Conservation (phyloP, 2,113 vertebrate species). For the Electrona antarctica region DNA sequence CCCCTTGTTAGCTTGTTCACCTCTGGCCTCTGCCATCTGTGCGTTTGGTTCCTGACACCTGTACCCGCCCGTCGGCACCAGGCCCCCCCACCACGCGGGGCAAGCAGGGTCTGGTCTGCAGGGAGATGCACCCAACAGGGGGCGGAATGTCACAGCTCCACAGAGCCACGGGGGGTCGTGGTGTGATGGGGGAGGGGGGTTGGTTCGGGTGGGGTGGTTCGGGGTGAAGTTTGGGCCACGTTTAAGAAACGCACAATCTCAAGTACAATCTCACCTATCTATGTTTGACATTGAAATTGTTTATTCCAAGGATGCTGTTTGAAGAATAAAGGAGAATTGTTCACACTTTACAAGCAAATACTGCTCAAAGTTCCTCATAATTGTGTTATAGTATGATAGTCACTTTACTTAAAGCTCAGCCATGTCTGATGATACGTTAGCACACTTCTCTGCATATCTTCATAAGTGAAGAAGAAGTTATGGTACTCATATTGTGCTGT, state of each 20-base stretch:
- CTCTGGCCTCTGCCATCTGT: constrained; percentile 79
- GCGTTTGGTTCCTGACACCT: constrained; percentile 74
- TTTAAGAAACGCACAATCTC: constrained; percentile 22
- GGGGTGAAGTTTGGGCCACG: constrained; percentile 66
- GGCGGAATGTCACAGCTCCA: constrained; percentile 41
- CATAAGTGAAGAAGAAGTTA: too few relatives aligned
- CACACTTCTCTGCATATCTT: too few relatives aligned
- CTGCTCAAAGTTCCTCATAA: too few relatives aligned
- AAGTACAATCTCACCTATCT: neutral
- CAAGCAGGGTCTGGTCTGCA: constrained; percentile 41
- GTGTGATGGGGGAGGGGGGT: constrained; percentile 13
- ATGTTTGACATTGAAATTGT: neutral
- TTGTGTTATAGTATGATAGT: too few relatives aligned
- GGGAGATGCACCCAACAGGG: constrained; percentile 32
- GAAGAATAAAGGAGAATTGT: too few relatives aligned
- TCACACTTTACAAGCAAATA: too few relatives aligned
- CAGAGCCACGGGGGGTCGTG: constrained; percentile 28
- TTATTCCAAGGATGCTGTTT: neutral
- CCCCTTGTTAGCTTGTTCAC: constrained; percentile 71
- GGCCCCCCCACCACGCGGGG: constrained; percentile 60
- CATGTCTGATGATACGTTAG: neutral
- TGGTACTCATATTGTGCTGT: too few relatives aligned
- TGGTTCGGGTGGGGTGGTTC: constrained; percentile 10
- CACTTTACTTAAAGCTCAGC: neutral
- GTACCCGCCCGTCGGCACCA: constrained; percentile 73